Evolutionary conservation across 2,888 invertebrate genomes (phyloP), one percentile per base, ranked within the genome.

Genomic region (Aquatica leii): DNA sequence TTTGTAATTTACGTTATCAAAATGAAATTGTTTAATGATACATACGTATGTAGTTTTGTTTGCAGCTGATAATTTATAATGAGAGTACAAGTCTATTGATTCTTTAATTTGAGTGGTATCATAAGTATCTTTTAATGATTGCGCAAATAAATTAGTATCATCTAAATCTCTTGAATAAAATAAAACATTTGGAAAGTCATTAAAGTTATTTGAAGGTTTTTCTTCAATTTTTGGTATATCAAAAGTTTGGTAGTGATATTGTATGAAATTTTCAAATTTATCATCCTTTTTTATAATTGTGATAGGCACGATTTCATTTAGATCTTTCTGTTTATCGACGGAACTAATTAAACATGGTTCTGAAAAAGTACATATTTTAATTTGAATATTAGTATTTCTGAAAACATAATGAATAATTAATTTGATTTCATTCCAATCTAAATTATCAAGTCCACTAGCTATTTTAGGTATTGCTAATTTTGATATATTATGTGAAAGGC

Each of bases 261-360:
- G 31, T 11, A 52, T 52, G 14, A 52, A 52, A 34, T 52, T 52
- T 34, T 52, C 52, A 52, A 52, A 52, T 24, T 8, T 9, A 52
- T 52, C 52, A 35, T 52, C 35, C 17, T 34, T 31, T 35, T 15
- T 35, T 35, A 34, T 34, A 11, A 52, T 52, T 12, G 9, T 52
- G 12, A 52, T 52, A 6, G 24, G 24, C 6, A 24, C 24, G 6
- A 24, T 24, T 24, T 24, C 24, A 24, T 24, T 24, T 24, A 6
- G 2, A 24, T 24, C 6, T 24, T 24, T 24, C 6, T 24, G 24
- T 24, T 24, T 2, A 24, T 4, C 6, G n/a, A 24, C 4, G 24
- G 6, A 24, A 6, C 6, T 24, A 6, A 24, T 24, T 4, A 24
- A 24, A 24, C 4, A 24, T 24, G 24, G 6, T 24, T 24, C 24